Evolutionary conservation across 1,140 invertebrate genomes (phyloP).

Genomic region (Caenorhabditis elegans): WBcel235 BX284604.4:6324001-6324500

Average conservation of each 20-base stretch:
- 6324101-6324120: no score
- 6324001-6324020: no score
- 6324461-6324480: constrained; percentile 62
- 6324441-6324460: constrained; percentile 61
- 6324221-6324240: constrained; percentile 34
- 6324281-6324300: constrained; percentile 30
- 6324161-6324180: constrained; percentile 35
- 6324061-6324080: no score
- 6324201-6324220: constrained; percentile 47
- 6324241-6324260: constrained; percentile 40
- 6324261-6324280: constrained; percentile 30
- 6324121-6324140: no score
- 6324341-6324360: constrained; percentile 43
- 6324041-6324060: no score
- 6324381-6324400: constrained; percentile 44
- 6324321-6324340: constrained; percentile 12
- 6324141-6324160: neutral
- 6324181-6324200: constrained; percentile 54
- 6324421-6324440: constrained; percentile 61
- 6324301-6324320: neutral
- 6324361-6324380: constrained; percentile 49
- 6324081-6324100: neutral
- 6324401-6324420: constrained; percentile 43
- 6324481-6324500: constrained; percentile 57
- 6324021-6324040: no score